phyloP scores from a whole-genome alignment of 37 sponge, comb jelly and placozoan species.

The Chondrosia reniformis region DNA sequence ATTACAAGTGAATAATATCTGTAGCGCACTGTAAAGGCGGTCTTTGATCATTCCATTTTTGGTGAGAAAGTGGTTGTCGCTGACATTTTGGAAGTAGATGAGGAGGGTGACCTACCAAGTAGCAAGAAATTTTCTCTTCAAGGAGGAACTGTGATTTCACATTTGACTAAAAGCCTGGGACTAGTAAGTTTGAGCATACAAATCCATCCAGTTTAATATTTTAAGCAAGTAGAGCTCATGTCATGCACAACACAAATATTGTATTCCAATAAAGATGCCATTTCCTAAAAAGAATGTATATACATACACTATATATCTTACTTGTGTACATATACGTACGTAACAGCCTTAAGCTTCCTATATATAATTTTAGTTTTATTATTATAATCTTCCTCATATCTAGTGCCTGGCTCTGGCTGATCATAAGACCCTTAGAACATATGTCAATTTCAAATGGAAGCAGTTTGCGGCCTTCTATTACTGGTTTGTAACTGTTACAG shows the following conservation, averaged over 20 bases:
- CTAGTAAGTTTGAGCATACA: slow-evolving; percentile 13
- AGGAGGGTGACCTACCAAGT: slow-evolving; percentile 1
- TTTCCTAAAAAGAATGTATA: no score
- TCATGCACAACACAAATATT: no score
- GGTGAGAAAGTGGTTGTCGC: slow-evolving; percentile 15
- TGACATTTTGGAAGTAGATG: slow-evolving; percentile 15
- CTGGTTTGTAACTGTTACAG: not conserved
- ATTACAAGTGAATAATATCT: no score
- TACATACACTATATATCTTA: no score
- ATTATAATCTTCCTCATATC: not conserved
- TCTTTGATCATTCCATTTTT: slow-evolving; percentile 8
- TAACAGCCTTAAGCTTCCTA: not conserved
- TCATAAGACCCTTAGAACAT: not conserved
- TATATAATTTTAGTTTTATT: no score
- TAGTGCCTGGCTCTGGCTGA: slow-evolving; percentile 5
- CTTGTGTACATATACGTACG: not conserved
- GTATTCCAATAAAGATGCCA: no score
- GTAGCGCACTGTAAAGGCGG: not conserved
- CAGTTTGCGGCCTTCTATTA: slow-evolving; percentile 11
- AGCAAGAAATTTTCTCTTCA: not conserved
- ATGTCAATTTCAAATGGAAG: slow-evolving; percentile 20
- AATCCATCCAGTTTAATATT: no score
- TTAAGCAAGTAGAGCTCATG: no score
- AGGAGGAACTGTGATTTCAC: slow-evolving; percentile 4
- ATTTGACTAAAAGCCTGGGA: not conserved